A percentile compares a stretch with the other conserved stretches of the same genome.
Conservation (phyloP, 30 jellyfish, hydroid and myxozoan genomes). For the Pseudorhiza aurosa region DNA sequence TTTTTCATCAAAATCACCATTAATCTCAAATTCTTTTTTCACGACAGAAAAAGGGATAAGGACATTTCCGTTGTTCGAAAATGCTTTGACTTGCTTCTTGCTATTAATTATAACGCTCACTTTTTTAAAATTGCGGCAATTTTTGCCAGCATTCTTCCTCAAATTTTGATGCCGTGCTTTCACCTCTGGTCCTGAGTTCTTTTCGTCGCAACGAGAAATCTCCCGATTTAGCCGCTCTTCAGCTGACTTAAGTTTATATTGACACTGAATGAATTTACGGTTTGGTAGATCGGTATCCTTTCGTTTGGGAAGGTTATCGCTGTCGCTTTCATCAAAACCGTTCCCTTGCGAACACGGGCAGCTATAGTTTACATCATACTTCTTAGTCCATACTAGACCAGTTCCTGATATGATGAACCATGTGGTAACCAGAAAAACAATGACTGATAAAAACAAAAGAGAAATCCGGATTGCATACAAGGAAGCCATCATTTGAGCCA, state of each 20-base stretch:
- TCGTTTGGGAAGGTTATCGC: too few species aligned
- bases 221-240: constrained; percentile 26
- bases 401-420: not conserved
- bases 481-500: not conserved
- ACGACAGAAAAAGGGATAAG: constrained; percentile 76
- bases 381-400: not conserved
- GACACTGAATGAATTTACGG: constrained; percentile 10
- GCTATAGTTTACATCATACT: too few species aligned
- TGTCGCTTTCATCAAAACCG: too few species aligned
- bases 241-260: not conserved
- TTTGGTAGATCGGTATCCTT: not conserved
- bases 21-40: constrained; percentile 43
- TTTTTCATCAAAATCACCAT: constrained; percentile 38
- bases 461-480: not conserved
- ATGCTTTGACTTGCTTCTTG: constrained; percentile 21
- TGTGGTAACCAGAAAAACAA: not conserved
- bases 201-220: constrained; percentile 5
- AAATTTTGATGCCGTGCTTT: not conserved
- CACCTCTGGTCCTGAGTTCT: not conserved
- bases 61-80: constrained; percentile 14
- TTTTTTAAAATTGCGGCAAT: not conserved
- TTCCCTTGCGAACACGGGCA: too few species aligned
- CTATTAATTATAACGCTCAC: constrained; percentile 44
- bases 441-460: not conserved
- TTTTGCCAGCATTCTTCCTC: not conserved